phyloP scores from a whole-genome alignment of 2,113 vertebrate genomes.

The Phylloscopus whistleri region DNA sequence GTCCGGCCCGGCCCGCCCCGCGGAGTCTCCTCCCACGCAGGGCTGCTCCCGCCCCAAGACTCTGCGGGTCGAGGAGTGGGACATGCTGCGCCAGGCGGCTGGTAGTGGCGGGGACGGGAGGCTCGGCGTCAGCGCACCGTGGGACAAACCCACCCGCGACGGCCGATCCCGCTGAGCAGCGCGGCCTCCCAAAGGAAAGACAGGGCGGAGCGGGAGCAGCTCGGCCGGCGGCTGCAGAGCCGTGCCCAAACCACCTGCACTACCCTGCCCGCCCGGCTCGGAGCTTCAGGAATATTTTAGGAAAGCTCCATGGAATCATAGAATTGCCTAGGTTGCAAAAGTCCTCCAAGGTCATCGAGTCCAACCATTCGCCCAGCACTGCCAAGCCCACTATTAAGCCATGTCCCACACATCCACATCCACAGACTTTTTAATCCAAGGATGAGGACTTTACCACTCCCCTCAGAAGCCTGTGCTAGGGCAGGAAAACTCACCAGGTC shows the following conservation, averaged over 20 bases:
- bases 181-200: background rate
- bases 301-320: background rate
- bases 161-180: background rate
- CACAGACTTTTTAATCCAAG: background rate
- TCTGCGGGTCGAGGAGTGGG: background rate
- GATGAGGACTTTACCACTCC: background rate
- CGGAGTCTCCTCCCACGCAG: background rate
- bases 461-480: background rate
- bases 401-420: background rate
- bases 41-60: background rate
- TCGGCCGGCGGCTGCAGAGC: background rate
- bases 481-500: background rate
- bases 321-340: background rate
- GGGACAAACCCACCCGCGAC: background rate
- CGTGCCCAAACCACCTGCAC: background rate
- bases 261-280: no score
- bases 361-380: background rate
- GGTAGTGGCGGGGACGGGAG: no score
- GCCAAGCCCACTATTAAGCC: background rate
- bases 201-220: background rate
- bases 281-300: fast-evolving
- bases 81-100: background rate
- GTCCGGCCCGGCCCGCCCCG: background rate
- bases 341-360: background rate
- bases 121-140: no score